Conservation (phyloP, 2,888 invertebrate species). For the Mystacides longicornis region DNA sequence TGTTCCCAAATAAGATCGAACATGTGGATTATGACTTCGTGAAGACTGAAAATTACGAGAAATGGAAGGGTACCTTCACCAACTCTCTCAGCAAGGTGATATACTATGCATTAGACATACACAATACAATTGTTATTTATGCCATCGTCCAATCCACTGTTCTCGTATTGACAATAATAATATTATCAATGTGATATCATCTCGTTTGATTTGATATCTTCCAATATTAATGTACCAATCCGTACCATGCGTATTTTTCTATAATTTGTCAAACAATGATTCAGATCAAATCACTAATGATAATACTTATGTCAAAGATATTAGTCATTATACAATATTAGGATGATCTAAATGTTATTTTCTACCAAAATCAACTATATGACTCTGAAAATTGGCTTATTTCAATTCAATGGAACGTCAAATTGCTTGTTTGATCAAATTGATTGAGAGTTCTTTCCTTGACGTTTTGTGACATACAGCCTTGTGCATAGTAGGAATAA, state of each 20-base stretch:
- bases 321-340: not conserved
- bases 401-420: too few species aligned
- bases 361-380: too few species aligned
- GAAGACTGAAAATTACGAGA: constrained; percentile 79
- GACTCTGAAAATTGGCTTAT: too few species aligned
- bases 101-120: not conserved
- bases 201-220: not conserved
- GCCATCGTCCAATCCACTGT: not conserved
- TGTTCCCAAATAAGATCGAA: constrained; percentile 48
- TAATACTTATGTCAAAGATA: not conserved
- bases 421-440: too few species aligned
- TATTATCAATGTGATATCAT: not conserved
- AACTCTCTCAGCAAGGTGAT: constrained; percentile 79
- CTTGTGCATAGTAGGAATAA: too few species aligned
- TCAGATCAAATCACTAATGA: not conserved
- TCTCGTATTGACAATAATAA: not conserved
- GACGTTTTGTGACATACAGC: too few species aligned
- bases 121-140: not conserved
- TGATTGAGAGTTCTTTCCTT: too few species aligned
- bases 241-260: not conserved
- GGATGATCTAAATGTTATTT: not conserved
- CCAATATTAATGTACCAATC: not conserved
- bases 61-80: constrained; percentile 90
- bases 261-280: not conserved
- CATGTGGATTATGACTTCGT: constrained; percentile 71